Conservation (phyloP, 2,888 invertebrate species). For the Drosophila niveifrons region DNA sequence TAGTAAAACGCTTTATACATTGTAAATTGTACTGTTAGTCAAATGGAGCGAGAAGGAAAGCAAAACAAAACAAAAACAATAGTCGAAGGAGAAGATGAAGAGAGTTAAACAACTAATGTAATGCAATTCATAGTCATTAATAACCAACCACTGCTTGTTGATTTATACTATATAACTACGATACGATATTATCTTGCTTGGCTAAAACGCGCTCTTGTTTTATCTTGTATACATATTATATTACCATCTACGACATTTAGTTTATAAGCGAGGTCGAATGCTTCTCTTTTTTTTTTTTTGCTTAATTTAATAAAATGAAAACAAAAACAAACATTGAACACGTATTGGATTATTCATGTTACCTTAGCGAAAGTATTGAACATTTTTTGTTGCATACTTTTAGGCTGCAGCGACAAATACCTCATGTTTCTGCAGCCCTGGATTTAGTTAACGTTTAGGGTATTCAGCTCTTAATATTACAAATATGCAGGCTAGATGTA, state of each 20-base stretch:
- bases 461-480: no score
- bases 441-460: no score
- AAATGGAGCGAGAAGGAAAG: slow-evolving; percentile 46
- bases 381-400: slow-evolving; percentile 7
- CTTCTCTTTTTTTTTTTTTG: slow-evolving; percentile 36
- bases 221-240: slow-evolving; percentile 29
- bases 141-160: slow-evolving; percentile 70
- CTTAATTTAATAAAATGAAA: slow-evolving; percentile 48
- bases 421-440: not conserved
- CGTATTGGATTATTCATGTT: not conserved
- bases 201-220: slow-evolving; percentile 37
- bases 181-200: slow-evolving; percentile 69
- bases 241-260: slow-evolving; percentile 41
- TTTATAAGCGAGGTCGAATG: slow-evolving; percentile 54
- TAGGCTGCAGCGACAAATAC: not conserved
- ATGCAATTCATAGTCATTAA: slow-evolving; percentile 63
- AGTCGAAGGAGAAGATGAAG: not conserved
- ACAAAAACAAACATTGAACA: slow-evolving; percentile 8
- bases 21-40: slow-evolving; percentile 77
- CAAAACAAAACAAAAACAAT: not conserved
- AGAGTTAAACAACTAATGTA: slow-evolving; percentile 21
- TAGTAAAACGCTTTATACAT: slow-evolving; percentile 77
- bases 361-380: no score
- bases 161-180: slow-evolving; percentile 5
- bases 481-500: no score